Percentiles rank a stretch among this genome's conserved stretches.
Conservation (phyloP, 2,113 vertebrate species). For the Lonchura striata region DNA sequence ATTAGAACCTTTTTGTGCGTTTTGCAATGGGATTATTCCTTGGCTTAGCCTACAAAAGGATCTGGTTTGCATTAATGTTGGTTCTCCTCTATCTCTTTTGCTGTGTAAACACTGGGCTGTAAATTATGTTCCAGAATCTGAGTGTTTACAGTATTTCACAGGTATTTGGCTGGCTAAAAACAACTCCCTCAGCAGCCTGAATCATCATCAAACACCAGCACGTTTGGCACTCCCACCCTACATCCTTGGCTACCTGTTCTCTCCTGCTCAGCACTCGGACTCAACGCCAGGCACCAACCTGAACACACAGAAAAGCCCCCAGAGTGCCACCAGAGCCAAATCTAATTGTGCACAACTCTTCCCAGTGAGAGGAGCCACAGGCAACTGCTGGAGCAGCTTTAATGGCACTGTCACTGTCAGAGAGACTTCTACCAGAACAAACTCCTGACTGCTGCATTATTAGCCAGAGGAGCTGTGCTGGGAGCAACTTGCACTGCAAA, state of each 20-base stretch:
- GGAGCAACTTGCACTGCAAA: neutral
- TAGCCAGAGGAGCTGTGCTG: neutral
- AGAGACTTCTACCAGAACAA: neutral
- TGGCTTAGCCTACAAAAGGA: neutral
- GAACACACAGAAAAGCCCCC: neutral
- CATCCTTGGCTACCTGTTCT: neutral
- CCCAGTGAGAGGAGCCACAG: neutral
- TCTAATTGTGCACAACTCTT: neutral
- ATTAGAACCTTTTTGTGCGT: neutral
- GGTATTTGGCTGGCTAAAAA: neutral
- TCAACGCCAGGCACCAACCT: neutral
- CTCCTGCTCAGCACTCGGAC: fast-evolving
- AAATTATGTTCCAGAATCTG: neutral
- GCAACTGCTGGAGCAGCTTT: neutral
- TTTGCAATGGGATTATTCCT: neutral
- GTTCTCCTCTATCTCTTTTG: neutral
- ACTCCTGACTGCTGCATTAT: neutral
- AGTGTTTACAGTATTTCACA: neutral
- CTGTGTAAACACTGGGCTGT: neutral
- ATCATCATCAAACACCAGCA: neutral
- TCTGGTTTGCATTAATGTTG: neutral
- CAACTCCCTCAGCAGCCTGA: neutral
- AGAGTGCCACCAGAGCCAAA: neutral
- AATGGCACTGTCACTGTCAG: neutral
- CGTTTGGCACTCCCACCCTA: neutral